Evolutionary conservation across 2,113 vertebrate genomes (phyloP), one percentile per base, ranked within the genome.

Genomic region (Psophia crepitans): DNA sequence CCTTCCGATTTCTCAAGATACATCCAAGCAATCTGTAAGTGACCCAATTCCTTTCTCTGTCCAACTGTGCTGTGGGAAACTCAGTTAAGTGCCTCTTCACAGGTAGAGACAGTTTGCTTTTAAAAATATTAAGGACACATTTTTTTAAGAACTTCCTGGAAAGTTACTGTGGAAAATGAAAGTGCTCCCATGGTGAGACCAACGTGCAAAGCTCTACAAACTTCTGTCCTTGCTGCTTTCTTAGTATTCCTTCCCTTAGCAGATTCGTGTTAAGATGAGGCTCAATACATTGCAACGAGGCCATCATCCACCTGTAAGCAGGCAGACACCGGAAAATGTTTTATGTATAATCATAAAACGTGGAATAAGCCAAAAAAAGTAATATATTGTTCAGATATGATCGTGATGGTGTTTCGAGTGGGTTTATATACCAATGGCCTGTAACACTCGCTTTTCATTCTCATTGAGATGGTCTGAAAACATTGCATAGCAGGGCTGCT

Each of bases 381-480:
- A 68, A 65, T 39, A 43, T 15, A 24, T 33, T 76, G 89, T 87
- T 51, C 64, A 23, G 96, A 37, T 95, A 43, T 76, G 94, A 54
- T n/a, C 3, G 12, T 43, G 51, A 33, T 84, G 84, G 57, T 94
- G 63, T 93, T 84, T 53, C 2, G 7, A 12, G 51, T 8, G 35
- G 35, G 20, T 70, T 97, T 98, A 99, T 97, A 99, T 98, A 80
- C 99, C 99, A 32, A 99, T 99, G 64, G 99, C 98, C 97, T 99
- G 99, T 61, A 99, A 97, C 46, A 99, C 99, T 88, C 99, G 98
- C 98, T 99, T 98, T 91, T 99, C 99, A 0, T 97, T 97, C 95
- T 98, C 99, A 94, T 99, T 99, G 93, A 99, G 99, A 96, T 99
- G 99, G 93, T 99, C 98, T 30, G 99, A 99, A 97, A 99, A 99